Percentiles rank a stretch among this genome's conserved stretches.
phyloP scores from a whole-genome alignment of 2,888 invertebrate genomes.

The Melanophora roralis region DNA sequence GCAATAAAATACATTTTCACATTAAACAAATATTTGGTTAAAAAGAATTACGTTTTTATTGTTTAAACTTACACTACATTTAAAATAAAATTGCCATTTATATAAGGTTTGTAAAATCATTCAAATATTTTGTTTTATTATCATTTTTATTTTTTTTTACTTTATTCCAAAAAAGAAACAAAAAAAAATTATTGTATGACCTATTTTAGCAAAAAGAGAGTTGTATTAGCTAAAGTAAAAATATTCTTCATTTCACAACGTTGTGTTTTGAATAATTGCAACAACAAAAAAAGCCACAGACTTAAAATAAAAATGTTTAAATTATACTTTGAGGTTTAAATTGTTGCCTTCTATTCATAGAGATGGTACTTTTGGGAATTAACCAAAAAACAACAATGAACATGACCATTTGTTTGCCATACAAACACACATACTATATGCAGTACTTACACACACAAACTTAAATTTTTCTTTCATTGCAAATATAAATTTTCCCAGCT shows the following conservation, averaged over 20 bases:
- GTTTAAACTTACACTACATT: no score
- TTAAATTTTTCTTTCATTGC: no score
- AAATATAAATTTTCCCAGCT: no score
- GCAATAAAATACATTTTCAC: no score
- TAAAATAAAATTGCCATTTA: no score
- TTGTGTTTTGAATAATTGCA: neutral
- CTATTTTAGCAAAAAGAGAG: no score
- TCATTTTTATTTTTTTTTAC: no score
- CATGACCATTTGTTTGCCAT: conserved; percentile 8
- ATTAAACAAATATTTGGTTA: no score
- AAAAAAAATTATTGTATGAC: neutral
- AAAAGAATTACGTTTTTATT: no score
- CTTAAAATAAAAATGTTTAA: neutral
- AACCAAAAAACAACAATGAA: conserved; percentile 25
- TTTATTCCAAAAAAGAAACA: neutral
- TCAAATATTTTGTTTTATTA: no score
- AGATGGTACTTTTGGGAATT: conserved; percentile 22
- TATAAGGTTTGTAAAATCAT: no score
- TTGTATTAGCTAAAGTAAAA: neutral
- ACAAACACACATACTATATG: conserved; percentile 16
- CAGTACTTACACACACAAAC: conserved; percentile 1
- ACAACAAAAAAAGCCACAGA: neutral
- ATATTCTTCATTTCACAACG: neutral
- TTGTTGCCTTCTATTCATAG: neutral
- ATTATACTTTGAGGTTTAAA: neutral